A percentile compares a stretch with the other conserved stretches of the same genome.
Conservation (phyloP, 2,797 vertebrate genomes). For the Sebastes oblongus region DNA sequence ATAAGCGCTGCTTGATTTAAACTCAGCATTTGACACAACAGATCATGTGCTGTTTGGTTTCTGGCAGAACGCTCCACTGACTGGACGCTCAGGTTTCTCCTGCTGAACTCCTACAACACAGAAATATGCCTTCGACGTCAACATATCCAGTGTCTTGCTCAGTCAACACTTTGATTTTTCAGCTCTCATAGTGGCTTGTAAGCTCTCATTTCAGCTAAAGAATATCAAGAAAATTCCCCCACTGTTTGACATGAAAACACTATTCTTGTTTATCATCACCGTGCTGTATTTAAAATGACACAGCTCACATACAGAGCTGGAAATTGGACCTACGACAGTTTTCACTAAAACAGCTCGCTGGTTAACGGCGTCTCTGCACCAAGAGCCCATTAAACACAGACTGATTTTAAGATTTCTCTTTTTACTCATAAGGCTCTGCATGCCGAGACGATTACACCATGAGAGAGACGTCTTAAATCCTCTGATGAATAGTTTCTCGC, state of each 20-base stretch:
- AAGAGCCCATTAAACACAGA: constrained; percentile 22
- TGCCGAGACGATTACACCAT: neutral
- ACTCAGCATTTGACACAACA: no score
- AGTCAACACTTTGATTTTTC: neutral
- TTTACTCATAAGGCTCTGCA: neutral
- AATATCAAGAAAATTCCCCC: neutral
- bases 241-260: neutral
- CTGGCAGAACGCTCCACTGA: no score
- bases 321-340: neutral
- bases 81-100: neutral
- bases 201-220: neutral
- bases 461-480: constrained; percentile 3
- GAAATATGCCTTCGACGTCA: no score
- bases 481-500: neutral
- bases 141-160: neutral
- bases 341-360: neutral
- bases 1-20: no score
- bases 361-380: neutral
- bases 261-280: neutral
- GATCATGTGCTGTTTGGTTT: no score
- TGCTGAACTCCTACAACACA: neutral
- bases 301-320: neutral
- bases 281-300: neutral
- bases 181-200: neutral
- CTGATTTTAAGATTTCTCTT: constrained; percentile 14